Conservation (phyloP, 2,888 invertebrate genomes). For the Geotrupes spiniger region DNA sequence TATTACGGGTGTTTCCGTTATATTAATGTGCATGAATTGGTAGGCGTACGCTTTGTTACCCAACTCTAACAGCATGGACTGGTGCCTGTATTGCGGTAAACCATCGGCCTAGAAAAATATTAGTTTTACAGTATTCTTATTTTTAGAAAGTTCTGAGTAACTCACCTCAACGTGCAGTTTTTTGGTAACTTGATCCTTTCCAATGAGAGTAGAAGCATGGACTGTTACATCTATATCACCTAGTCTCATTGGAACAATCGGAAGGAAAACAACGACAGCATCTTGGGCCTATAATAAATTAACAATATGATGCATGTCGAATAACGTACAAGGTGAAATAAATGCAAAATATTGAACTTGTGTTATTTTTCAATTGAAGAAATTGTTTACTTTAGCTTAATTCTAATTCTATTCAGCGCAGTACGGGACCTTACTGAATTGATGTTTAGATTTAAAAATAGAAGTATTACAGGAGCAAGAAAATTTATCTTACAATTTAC, state of each 20-base stretch:
- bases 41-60: constrained; percentile 89
- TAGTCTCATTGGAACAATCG: constrained; percentile 79
- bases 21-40: constrained; percentile 94
- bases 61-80: constrained; percentile 86
- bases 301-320: too few species aligned
- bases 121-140: not conserved
- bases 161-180: constrained; percentile 67
- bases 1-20: constrained; percentile 89
- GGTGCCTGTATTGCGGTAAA: constrained; percentile 87
- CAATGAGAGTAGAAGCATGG: constrained; percentile 73
- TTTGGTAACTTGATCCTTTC: constrained; percentile 66
- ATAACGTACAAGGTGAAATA: too few species aligned
- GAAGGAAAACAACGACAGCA: constrained; percentile 81
- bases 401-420: too few species aligned
- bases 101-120: constrained; percentile 71
- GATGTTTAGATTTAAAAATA: too few species aligned
- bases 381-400: too few species aligned
- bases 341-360: too few species aligned
- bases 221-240: constrained; percentile 75
- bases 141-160: constrained; percentile 11
- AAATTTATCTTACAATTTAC: constrained; percentile 5
- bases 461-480: too few species aligned
- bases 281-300: constrained; percentile 61
- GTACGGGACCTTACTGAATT: too few species aligned
- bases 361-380: too few species aligned